Evolutionary conservation across 1,140 invertebrate species (phyloP).

Genomic region (Globodera ellingtonae): DNA sequence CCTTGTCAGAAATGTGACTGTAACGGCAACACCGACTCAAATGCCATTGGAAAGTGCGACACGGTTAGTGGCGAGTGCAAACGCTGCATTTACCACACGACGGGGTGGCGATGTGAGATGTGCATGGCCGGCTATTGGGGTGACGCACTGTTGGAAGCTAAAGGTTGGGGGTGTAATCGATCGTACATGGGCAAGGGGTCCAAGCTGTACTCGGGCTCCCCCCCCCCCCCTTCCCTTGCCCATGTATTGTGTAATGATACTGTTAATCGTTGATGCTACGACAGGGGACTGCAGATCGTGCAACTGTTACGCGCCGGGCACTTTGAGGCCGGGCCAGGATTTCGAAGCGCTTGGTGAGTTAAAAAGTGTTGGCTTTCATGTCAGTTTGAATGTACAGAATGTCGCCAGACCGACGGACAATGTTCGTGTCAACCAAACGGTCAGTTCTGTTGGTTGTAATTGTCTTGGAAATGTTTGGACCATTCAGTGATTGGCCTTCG

Average conservation of each 20-base stretch:
- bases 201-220: too few relatives aligned
- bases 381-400: slow-evolving; percentile 69
- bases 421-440: slow-evolving; percentile 87
- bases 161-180: slow-evolving; percentile 35
- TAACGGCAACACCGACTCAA: slow-evolving; percentile 91
- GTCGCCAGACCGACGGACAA: slow-evolving; percentile 79
- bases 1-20: slow-evolving; percentile 86
- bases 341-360: slow-evolving; percentile 67
- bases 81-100: slow-evolving; percentile 88
- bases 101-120: slow-evolving; percentile 79
- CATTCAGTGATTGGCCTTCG: slow-evolving; percentile 73
- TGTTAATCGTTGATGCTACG: neutral
- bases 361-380: slow-evolving; percentile 36
- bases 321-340: slow-evolving; percentile 70
- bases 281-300: slow-evolving; percentile 36
- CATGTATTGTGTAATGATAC: too few relatives aligned
- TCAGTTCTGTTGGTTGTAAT: slow-evolving; percentile 42
- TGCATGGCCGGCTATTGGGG: slow-evolving; percentile 78
- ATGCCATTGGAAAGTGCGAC: slow-evolving; percentile 90
- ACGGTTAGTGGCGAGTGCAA: slow-evolving; percentile 86
- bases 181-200: neutral
- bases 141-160: slow-evolving; percentile 61
- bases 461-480: neutral
- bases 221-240: too few relatives aligned
- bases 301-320: slow-evolving; percentile 80